Percentiles rank a stretch among this genome's conserved stretches.
Evolutionary conservation across 2,888 invertebrate genomes (phyloP).

Genomic region (Drosophila neonasuta): DNA sequence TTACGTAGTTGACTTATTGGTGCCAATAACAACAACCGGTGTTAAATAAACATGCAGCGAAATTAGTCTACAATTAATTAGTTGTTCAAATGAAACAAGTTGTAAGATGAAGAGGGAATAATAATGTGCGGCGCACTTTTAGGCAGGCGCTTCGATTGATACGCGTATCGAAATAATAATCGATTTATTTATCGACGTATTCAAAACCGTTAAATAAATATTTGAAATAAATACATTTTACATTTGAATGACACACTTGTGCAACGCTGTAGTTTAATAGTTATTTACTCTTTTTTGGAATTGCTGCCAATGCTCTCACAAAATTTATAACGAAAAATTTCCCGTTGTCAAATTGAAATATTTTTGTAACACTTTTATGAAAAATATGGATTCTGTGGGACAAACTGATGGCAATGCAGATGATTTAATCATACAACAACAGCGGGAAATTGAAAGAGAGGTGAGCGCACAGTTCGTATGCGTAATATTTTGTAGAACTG

Average conservation of each 20-base stretch:
- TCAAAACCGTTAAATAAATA: not conserved
- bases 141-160: not conserved
- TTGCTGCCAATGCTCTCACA: slow-evolving; percentile 1
- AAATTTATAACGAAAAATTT: not conserved
- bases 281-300: not conserved
- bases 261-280: not conserved
- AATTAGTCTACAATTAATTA: slow-evolving; percentile 67
- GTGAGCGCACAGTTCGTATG: slow-evolving; percentile 82
- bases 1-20: slow-evolving; percentile 15
- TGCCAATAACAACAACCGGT: slow-evolving; percentile 20
- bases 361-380: not conserved
- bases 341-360: slow-evolving; percentile 16
- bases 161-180: not conserved
- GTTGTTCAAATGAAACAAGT: slow-evolving; percentile 18
- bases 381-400: slow-evolving; percentile 70
- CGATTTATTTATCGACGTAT: not conserved
- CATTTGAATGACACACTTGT: not conserved
- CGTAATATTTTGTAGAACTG: not conserved
- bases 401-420: slow-evolving; percentile 77
- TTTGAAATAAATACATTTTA: not conserved
- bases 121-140: slow-evolving; percentile 24
- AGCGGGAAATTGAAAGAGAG: slow-evolving; percentile 96
- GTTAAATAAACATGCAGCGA: slow-evolving; percentile 15
- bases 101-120: not conserved
- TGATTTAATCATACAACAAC: slow-evolving; percentile 96